Base-by-base conservation (phyloP, 2,797 vertebrate species). In the Bufotes viridis region DNA sequence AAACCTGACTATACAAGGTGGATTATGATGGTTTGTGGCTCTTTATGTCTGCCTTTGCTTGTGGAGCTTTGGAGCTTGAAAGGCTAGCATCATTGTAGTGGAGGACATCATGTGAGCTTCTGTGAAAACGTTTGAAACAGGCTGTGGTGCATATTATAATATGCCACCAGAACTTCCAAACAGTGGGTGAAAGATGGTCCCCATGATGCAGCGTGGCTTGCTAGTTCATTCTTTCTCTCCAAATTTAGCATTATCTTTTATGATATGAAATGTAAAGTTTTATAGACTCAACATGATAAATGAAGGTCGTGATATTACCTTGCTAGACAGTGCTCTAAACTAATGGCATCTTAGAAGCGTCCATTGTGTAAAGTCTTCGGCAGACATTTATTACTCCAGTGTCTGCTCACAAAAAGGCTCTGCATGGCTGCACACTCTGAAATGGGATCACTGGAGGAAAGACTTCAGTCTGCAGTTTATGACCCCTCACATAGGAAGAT, bases 381-480 rank as follows among this genome's bases (percentile, higher is more conserved):
- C 51, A 78, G 75, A 1, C 24, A 78, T 53, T 22, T 2, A n/a
- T 55, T 55, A 2, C 42, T 51, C 20, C 72, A 75, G 17, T 65
- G 26, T 67, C 34, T 72, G 14, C 13, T 72, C 15, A 57, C 51
- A 55, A 67, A 65, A 60, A 69, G 6, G 18, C n/a, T 69, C 26
- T 70, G 55, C 65, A 29, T 57, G 67, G 67, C 22, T 55, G 65
- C 70, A 65, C 61, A 49, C 58, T 65, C n/a, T 57, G 60, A 84
- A 26, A 58, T 49, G 60, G 13, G 26, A 17, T 70, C 29, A 61
- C 65, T 74, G 17, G 15, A 57, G 34, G 53, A 69, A 65, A 85
- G n/a, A 24, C 7, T 76, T 89, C 78, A 86, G 42, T 81, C 61
- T 75, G 22, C 14, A 82, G 82, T 86, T 86, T 86, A 86, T 82